Base-by-base conservation (phyloP, 2,113 vertebrate species). In the Malurus alboscapulatus region DNA sequence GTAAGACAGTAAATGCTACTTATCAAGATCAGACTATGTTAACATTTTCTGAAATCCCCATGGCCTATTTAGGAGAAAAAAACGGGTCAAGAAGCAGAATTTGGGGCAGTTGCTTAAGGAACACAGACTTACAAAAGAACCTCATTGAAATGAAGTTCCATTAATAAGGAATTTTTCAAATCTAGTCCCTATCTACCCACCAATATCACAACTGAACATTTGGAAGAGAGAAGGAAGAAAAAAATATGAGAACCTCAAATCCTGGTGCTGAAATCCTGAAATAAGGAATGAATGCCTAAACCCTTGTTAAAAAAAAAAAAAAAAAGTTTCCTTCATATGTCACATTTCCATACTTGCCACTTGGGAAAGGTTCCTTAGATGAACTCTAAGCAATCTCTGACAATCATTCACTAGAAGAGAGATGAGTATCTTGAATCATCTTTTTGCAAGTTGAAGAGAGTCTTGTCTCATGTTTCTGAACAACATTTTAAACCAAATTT, bases 401-500 rank as follows among this genome's bases (percentile, higher is more conserved):
- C 93, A 91, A 85, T 76, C 84, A 92, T 73, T 82, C 59, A 88
- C 58, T 62, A 62, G n/a, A 90, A 66, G 6, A 73, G 58, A 87
- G 10, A 58, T 6, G 3, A 90, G 42, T 66, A n/a, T 69, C 71
- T 87, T 76, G 36, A 82, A 76, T 47, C 16, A 29, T 75, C 40
- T 48, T 81, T 72, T 69, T 92, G 30, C 48, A 84, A 84, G 68
- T 66, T 88, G 65, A 88, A 88, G 51, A 88, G 72, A 86, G 68
- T 48, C 76, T 86, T 80, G 58, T 32, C 69, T 91, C 62, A 65
- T 72, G 48, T 54, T 65, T 93, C 84, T 61, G 73, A 87, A 44
- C 21, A 67, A 44, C 26, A 65, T 81, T 87, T 90, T 87, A 79
- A 95, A 94, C 45, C 91, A 76, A 84, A 93, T 94, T 87, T 81